A percentile compares a stretch with the other conserved stretches of the same genome.
Conservation (phyloP, 2,113 vertebrate genomes). For the Phocoena phocoena region DNA sequence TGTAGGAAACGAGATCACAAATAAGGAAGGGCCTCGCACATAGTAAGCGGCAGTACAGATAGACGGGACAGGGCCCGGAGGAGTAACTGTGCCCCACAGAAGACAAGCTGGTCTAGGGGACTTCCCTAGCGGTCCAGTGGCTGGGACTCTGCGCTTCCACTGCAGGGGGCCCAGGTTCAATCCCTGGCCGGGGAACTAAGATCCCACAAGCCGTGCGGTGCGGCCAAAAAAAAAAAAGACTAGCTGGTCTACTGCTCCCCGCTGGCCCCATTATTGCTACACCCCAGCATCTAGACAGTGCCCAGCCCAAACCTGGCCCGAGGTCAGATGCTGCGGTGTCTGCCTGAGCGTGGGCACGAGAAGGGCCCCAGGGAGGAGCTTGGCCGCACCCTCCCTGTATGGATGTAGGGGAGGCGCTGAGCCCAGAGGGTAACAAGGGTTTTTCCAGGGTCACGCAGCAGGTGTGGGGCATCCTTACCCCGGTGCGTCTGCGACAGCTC, state of each 20-base stretch:
- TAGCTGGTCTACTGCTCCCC: neutral
- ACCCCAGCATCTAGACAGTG: neutral
- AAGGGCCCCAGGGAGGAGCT: neutral
- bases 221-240: neutral
- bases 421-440: neutral
- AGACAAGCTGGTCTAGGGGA: neutral
- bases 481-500: slow-evolving; percentile 98
- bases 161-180: too few relatives aligned
- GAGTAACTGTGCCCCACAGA: neutral
- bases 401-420: neutral
- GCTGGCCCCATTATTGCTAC: fast-evolving
- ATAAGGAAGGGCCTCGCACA: fast-evolving
- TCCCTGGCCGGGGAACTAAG: too few relatives aligned
- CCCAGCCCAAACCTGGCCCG: neutral
- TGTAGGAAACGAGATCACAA: too few relatives aligned
- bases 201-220: too few relatives aligned
- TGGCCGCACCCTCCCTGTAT: neutral
- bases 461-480: slow-evolving; percentile 83
- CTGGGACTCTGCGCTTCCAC: too few relatives aligned
- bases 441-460: neutral
- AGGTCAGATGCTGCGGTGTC: neutral
- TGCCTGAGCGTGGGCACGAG: neutral
- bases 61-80: fast-evolving
- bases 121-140: too few relatives aligned
- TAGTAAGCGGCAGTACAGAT: fast-evolving